Evolutionary conservation across 2,888 invertebrate genomes (phyloP).

Genomic region (Hetaerina titia): DNA sequence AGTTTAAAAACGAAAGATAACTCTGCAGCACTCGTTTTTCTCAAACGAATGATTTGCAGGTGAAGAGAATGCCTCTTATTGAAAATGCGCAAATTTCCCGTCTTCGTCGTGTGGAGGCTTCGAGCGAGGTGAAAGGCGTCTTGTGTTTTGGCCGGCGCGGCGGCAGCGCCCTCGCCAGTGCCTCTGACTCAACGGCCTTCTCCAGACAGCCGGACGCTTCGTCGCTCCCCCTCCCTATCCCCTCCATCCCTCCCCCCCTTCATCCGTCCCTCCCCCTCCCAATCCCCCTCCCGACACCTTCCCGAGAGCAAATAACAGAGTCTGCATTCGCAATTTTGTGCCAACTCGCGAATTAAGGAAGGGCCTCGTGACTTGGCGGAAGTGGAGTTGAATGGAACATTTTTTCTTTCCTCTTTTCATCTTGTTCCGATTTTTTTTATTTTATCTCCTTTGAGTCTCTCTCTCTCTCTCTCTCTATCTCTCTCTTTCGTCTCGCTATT

Average conservation of each 20-base stretch:
- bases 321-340: slow-evolving; percentile 53
- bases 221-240: background rate
- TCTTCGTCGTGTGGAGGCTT: too few species aligned
- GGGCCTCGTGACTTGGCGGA: slow-evolving; percentile 38
- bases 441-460: background rate
- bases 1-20: too few species aligned
- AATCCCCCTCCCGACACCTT: background rate
- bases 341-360: slow-evolving; percentile 28
- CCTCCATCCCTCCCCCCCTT: background rate
- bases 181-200: slow-evolving; percentile 42
- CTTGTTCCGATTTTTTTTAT: background rate
- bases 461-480: background rate
- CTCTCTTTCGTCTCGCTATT: too few species aligned
- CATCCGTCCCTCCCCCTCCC: background rate
- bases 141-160: background rate
- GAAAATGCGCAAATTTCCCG: too few species aligned
- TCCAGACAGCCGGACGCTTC: slow-evolving; percentile 55
- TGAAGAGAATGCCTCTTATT: too few species aligned
- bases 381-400: slow-evolving; percentile 5
- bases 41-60: too few species aligned
- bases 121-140: slow-evolving; percentile 37
- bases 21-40: too few species aligned
- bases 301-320: slow-evolving; percentile 44
- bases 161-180: background rate
- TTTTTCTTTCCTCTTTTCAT: background rate